Percentiles rank a stretch among this genome's conserved stretches.
Conservation (phyloP, 2,888 invertebrate genomes). For the Microctonus aethiopoides region DNA sequence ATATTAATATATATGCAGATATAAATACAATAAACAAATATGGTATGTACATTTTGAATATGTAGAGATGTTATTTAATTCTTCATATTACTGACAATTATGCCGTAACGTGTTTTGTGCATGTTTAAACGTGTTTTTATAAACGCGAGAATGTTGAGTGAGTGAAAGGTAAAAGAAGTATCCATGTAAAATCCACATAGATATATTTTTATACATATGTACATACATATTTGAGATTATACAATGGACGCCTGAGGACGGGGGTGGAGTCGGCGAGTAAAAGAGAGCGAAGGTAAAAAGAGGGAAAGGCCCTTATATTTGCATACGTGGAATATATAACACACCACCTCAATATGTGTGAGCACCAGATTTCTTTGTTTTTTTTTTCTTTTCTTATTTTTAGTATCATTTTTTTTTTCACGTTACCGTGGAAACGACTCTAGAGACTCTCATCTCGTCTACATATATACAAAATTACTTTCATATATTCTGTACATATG, state of each 20-base stretch:
- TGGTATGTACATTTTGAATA: too few relatives aligned
- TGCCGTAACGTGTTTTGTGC: too few relatives aligned
- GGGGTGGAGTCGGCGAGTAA: conserved; percentile 57
- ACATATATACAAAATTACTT: neutral
- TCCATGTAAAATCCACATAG: neutral
- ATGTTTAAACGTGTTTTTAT: too few relatives aligned
- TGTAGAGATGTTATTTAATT: too few relatives aligned
- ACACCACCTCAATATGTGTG: neutral
- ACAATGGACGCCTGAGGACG: conserved; percentile 64
- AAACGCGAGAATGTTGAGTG: neutral
- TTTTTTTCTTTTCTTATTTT: neutral
- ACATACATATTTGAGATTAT: conserved; percentile 7
- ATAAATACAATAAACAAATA: too few relatives aligned
- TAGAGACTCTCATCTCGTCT: neutral
- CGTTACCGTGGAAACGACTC: conserved; percentile 10
- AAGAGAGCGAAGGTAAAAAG: conserved; percentile 41
- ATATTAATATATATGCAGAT: too few relatives aligned
- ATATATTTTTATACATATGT: neutral
- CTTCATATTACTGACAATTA: too few relatives aligned
- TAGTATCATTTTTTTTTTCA: neutral
- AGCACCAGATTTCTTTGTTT: neutral
- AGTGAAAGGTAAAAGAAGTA: neutral
- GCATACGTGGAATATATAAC: conserved; percentile 22
- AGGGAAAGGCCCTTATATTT: conserved; percentile 34
- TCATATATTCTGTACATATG: neutral